These are phyloP conservation scores for Cheilinus undulatus DNA, from an alignment of 2,113 vertebrate species.

Conservation along the genomic window DNA sequence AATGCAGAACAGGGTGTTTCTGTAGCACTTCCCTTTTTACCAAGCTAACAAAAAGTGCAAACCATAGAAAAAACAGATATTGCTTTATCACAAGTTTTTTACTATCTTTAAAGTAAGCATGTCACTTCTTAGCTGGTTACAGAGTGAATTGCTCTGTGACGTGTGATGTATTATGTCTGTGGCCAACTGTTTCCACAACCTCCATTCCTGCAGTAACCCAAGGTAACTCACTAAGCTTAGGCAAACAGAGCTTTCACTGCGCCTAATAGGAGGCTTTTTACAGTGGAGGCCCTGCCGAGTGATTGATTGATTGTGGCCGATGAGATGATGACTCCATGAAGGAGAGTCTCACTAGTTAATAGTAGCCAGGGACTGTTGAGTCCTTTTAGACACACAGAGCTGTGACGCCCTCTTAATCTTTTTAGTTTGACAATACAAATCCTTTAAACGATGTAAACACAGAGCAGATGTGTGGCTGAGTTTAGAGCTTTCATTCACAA, in stretches of 20 bases:
- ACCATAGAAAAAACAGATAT: too few species aligned
- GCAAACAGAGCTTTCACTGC: conserved; percentile 71
- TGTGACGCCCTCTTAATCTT: conserved; percentile 65
- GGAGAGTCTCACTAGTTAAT: conserved; percentile 52
- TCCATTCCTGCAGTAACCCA: conserved; percentile 57
- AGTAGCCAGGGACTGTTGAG: conserved; percentile 41
- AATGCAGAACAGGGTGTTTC: too few species aligned
- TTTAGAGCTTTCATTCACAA: conserved; percentile 13
- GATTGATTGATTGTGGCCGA: conserved; percentile 65
- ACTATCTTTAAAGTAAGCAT: background rate
- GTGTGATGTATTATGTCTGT: conserved; percentile 33
- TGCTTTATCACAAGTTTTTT: conserved; percentile 26
- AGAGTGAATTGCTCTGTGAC: conserved; percentile 16
- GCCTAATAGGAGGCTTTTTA: conserved; percentile 66
- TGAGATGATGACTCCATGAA: conserved; percentile 66
- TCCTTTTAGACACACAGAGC: conserved; percentile 60
- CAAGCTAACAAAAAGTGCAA: too few species aligned
- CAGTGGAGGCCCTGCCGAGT: conserved; percentile 55
- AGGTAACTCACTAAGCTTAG: conserved; percentile 62
- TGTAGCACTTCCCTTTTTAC: too few species aligned
- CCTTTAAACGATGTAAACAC: conserved; percentile 60
- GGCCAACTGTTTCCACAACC: conserved; percentile 36
- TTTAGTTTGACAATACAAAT: conserved; percentile 65
- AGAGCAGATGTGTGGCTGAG: conserved; percentile 22
- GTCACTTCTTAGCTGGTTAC: conserved; percentile 2